Base-by-base conservation (phyloP, 2,888 invertebrate genomes). In the Diaperis boleti region DNA sequence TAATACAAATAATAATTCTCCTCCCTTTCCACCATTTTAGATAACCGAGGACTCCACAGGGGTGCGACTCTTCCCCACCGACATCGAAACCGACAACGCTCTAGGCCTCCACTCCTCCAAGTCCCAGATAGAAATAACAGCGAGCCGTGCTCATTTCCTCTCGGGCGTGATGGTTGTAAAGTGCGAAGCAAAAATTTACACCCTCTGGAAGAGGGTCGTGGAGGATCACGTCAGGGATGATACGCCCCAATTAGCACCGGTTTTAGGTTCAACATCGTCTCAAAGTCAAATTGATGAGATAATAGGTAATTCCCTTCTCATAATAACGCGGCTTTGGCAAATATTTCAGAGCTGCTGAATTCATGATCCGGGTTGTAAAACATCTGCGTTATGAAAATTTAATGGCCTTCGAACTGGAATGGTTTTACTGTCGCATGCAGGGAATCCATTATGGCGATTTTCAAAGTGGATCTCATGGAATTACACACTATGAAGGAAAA, bases 261-360 rank as follows among this genome's bases (percentile, higher is more conserved):
- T 79, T 42, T 65, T 80, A 45, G 78, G 78, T 8, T 81, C 82
- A 2, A 82, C 82, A 1, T 79, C 82, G 11, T 81, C 81, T 20
- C 82, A 81, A 52, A 79, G 78, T 61, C 79, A 78, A 50, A 71
- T 71, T 3, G 75, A 76, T 62, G 72, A 74, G 57, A 68, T 68
- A 66, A 63, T 47, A 61, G 65, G 61, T 65, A 47, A 61, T 52
- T 37, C 37, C 39, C 7, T 35, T 22, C 11, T 37, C 22, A 13
- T 52, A 37, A 35, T 49, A n/a, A 42, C 42, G 42, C 4, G 49
- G 17, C 5, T 49, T 35, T 37, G 35, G 37, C 22, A 20, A 37
- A 13, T 52, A 22, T 37, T 37, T 52, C 37, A 37, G 22, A 20
- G n/a, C 11, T n/a, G n/a, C n/a, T 37, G 22, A 37, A 52, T 52